Percentiles rank a stretch among this genome's conserved stretches.
Conservation (phyloP, 1,140 invertebrate genomes). For the Vollenhovia emeryi region DNA sequence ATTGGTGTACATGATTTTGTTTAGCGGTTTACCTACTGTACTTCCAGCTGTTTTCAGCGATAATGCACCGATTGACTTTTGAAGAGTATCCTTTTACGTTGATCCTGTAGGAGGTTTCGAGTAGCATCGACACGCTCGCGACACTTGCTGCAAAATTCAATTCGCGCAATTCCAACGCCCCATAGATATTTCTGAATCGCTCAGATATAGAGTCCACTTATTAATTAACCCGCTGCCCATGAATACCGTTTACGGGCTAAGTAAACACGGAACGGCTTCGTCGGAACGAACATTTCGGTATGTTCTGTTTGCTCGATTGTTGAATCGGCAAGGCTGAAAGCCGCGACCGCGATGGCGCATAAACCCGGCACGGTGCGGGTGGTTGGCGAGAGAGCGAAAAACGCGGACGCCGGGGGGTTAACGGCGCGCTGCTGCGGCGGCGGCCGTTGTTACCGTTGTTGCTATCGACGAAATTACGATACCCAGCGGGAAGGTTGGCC, state of each 20-base stretch:
- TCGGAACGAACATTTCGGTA: background rate
- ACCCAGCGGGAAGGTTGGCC: conserved; percentile 10
- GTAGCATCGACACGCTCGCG: too few relatives aligned
- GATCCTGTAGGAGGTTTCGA: background rate
- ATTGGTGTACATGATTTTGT: too few relatives aligned
- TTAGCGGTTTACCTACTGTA: too few relatives aligned
- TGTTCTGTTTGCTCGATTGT: conserved; percentile 8
- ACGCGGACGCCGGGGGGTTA: background rate
- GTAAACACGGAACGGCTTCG: conserved; percentile 7
- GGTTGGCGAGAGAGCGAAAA: conserved; percentile 15
- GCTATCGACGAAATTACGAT: conserved; percentile 51
- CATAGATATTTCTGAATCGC: conserved; percentile 2
- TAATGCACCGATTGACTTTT: too few relatives aligned
- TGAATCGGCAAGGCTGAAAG: conserved; percentile 38
- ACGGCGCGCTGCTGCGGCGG: conserved; percentile 9
- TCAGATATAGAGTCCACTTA: conserved; percentile 3
- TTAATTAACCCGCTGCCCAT: conserved; percentile 28
- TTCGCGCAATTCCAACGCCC: background rate
- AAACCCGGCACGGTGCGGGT: background rate
- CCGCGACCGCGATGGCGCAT: conserved; percentile 39
- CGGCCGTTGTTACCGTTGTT: conserved; percentile 42
- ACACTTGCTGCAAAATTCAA: background rate
- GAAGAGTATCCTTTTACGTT: background rate
- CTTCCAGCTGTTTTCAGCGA: too few relatives aligned
- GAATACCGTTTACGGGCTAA: conserved; percentile 27